Percentiles rank a stretch among this genome's conserved stretches.
phyloP scores from a whole-genome alignment of 1,140 invertebrate species.

The Cotesia glomerata region DNA sequence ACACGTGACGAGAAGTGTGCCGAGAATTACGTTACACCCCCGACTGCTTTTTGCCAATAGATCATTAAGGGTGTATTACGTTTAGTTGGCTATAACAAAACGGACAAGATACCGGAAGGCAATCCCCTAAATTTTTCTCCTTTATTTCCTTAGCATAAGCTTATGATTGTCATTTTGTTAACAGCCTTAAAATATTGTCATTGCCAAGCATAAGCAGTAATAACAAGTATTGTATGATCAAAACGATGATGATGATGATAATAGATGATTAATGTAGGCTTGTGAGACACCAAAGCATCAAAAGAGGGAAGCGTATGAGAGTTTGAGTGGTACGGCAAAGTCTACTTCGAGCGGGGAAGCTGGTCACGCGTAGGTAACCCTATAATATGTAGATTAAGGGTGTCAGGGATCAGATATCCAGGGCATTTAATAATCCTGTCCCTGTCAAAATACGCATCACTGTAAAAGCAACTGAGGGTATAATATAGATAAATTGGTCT shows the following conservation, averaged over 20 bases:
- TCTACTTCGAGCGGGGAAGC: conserved; percentile 34
- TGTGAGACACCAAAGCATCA: neutral
- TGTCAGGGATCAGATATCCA: conserved; percentile 61
- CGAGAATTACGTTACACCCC: conserved; percentile 52
- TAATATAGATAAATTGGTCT: conserved; percentile 63
- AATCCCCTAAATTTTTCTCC: conserved; percentile 18
- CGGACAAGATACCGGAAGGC: conserved; percentile 48
- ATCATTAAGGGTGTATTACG: conserved; percentile 59
- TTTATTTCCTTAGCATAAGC: neutral
- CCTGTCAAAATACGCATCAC: conserved; percentile 63
- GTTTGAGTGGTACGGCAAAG: neutral
- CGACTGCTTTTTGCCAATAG: conserved; percentile 48
- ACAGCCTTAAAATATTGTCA: too few relatives aligned
- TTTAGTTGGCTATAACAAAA: too few relatives aligned
- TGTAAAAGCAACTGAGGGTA: conserved; percentile 60
- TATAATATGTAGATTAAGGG: conserved; percentile 65
- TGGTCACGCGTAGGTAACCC: conserved; percentile 57
- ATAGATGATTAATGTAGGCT: neutral
- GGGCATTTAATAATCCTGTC: conserved; percentile 64
- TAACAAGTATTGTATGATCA: neutral
- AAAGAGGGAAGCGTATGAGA: neutral
- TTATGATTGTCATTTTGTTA: conserved; percentile 10
- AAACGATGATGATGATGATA: neutral
- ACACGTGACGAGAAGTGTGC: conserved; percentile 57
- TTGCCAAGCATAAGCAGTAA: too few relatives aligned